Evolutionary conservation across 1,140 invertebrate genomes (phyloP), one percentile per base, ranked within the genome.

Genomic region (Eupristina koningsbergeri): DNA sequence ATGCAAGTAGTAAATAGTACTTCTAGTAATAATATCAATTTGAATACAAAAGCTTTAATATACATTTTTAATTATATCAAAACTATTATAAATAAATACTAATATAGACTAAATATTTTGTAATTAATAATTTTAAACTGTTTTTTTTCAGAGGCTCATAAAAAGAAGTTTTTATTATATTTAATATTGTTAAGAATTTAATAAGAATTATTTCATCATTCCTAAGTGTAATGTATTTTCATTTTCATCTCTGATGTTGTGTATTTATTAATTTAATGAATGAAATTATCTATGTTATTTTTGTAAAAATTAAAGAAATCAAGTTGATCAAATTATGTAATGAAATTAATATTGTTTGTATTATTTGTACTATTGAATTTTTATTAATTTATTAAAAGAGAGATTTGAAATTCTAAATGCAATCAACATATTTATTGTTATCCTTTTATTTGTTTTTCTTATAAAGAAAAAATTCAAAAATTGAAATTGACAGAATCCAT

Each of bases 381-480:
- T 80, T 81, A 58, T 34, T 76, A 76, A 84, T 84, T 80, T 84
- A 84, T 84, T 84, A 81, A 84, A 81, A 84, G 63, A 81, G 80
- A 84, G 6, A 80, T n/a, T 74, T 84, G 83, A 77, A 76, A 71
- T 77, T 47, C 26, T 83, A 63, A 31, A 84, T 61, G 58, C 77
- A 76, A 29, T 77, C 36, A 67, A 17, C n/a, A 73, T 50, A 36
- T 85, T 81, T 85, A 75, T 81, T 85, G 47, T 63, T 78, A 78
- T 61, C 74, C 61, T 73, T 85, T 85, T 81, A 80, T 81, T 85
- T 61, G 61, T 85, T 77, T 84, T 80, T 85, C 83, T 84, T 78
- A 81, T 34, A 69, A 73, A 77, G 83, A 80, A 84, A 67, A 84
- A 81, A 76, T 47, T 79, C 71, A 41, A 84, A 84, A 80, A 45